These are phyloP conservation scores for Schizopygopsis malacanthus DNA, from an alignment of 2,797 vertebrate genomes.

Conservation along the genomic window DNA sequence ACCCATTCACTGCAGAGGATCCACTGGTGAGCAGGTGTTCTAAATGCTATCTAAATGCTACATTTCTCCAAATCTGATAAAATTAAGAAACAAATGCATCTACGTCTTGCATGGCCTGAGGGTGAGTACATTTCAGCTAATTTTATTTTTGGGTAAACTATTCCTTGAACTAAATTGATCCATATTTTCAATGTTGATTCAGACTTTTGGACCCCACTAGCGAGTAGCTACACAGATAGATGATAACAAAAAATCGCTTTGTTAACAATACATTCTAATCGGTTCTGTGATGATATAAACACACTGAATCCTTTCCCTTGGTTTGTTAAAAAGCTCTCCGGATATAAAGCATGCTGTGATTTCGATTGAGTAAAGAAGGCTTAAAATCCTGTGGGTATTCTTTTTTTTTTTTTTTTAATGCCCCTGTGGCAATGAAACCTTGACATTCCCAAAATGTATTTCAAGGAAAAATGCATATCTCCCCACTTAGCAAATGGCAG, in stretches of 20 bases:
- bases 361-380: slow-evolving; percentile 7
- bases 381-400: slow-evolving; percentile 57
- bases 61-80: background rate
- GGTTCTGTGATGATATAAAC: background rate
- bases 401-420: slow-evolving; percentile 54
- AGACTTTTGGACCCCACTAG: background rate
- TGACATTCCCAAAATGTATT: slow-evolving; percentile 60
- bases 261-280: background rate
- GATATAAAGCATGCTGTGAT: slow-evolving; percentile 19
- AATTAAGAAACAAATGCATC: background rate
- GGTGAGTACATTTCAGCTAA: background rate
- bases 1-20: background rate
- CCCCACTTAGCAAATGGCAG: slow-evolving; percentile 62
- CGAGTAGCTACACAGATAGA: background rate
- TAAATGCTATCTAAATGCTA: too few species aligned
- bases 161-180: background rate
- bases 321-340: background rate
- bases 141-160: background rate
- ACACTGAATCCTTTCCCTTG: background rate
- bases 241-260: background rate
- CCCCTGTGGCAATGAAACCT: slow-evolving; percentile 56
- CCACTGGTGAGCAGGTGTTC: background rate
- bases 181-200: background rate
- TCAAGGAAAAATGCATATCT: slow-evolving; percentile 30
- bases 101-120: background rate